Percentiles rank a stretch among this genome's conserved stretches.
phyloP scores from a whole-genome alignment of 2,888 invertebrate genomes.

The Mesoligia furuncula region DNA sequence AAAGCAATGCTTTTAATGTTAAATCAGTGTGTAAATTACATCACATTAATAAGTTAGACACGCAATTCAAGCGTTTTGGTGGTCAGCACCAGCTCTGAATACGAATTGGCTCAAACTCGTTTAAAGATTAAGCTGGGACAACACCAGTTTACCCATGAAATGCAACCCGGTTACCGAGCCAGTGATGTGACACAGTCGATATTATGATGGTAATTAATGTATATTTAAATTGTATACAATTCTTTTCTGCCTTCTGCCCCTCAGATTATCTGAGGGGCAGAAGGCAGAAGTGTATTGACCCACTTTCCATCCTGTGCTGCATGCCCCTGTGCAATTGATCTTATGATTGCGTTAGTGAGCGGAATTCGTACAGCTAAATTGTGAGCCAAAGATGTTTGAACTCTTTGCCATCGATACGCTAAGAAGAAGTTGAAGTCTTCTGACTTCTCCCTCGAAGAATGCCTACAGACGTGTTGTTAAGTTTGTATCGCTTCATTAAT shows the following conservation, averaged over 20 bases:
- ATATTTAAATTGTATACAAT: too few relatives aligned
- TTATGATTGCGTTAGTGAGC: too few relatives aligned
- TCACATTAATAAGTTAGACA: not conserved
- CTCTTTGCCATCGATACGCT: not conserved
- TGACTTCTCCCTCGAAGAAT: not conserved
- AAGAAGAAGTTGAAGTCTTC: not conserved
- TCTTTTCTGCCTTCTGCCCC: not conserved
- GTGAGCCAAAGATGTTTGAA: not conserved
- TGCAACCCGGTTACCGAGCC: constrained; percentile 75
- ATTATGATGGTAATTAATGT: constrained; percentile 20
- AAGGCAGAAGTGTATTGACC: too few relatives aligned
- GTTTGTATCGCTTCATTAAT: not conserved
- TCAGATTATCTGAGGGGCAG: too few relatives aligned
- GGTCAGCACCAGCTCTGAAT: constrained; percentile 44
- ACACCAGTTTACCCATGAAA: constrained; percentile 77
- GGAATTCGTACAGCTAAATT: not conserved
- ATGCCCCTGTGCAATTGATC: not conserved
- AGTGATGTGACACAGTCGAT: constrained; percentile 52
- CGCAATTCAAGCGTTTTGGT: constrained; percentile 14
- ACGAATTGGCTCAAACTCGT: constrained; percentile 67
- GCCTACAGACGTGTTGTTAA: not conserved
- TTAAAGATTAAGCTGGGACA: constrained; percentile 75
- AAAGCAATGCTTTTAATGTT: not conserved
- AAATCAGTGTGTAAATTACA: constrained; percentile 1
- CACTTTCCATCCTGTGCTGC: too few relatives aligned